phyloP scores from a whole-genome alignment of 2,888 invertebrate species.

The Lottia gigantea region DNA sequence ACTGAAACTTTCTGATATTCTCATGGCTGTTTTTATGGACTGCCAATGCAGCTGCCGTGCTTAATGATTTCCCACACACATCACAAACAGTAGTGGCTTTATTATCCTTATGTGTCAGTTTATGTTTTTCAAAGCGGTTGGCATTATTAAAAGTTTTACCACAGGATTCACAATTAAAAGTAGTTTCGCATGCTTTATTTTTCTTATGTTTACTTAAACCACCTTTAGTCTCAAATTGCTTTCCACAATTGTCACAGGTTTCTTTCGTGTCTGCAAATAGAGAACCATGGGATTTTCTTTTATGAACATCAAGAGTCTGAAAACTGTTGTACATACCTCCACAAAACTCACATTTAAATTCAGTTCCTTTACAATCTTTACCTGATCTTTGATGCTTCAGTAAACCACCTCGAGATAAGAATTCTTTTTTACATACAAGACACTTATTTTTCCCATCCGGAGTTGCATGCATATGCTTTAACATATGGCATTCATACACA shows the following conservation, averaged over 20 bases:
- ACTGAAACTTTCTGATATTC: slow-evolving; percentile 11
- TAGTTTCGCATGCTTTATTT: slow-evolving; percentile 2
- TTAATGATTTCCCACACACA: slow-evolving; percentile 12
- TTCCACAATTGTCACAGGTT: slow-evolving; percentile 11
- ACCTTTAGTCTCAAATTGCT: slow-evolving; percentile 15
- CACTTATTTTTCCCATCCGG: slow-evolving; percentile 12
- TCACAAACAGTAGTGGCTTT: neutral
- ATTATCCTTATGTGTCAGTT: neutral
- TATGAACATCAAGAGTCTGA: neutral
- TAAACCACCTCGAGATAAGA: neutral
- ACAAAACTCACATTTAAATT: slow-evolving; percentile 1
- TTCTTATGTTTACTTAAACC: neutral
- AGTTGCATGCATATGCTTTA: neutral
- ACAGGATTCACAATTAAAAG: neutral
- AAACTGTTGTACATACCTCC: neutral
- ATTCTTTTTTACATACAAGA: slow-evolving; percentile 10
- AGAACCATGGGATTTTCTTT: neutral
- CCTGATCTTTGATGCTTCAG: slow-evolving; percentile 14
- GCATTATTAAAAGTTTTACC: neutral
- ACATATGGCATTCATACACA: neutral
- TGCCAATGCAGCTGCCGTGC: neutral
- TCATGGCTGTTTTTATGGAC: slow-evolving; percentile 13
- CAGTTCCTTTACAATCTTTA: neutral
- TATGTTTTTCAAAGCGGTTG: neutral
- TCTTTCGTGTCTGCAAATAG: neutral